Evolutionary conservation across 2,888 invertebrate species (phyloP).

Genomic region (Drosophila yooni): DNA sequence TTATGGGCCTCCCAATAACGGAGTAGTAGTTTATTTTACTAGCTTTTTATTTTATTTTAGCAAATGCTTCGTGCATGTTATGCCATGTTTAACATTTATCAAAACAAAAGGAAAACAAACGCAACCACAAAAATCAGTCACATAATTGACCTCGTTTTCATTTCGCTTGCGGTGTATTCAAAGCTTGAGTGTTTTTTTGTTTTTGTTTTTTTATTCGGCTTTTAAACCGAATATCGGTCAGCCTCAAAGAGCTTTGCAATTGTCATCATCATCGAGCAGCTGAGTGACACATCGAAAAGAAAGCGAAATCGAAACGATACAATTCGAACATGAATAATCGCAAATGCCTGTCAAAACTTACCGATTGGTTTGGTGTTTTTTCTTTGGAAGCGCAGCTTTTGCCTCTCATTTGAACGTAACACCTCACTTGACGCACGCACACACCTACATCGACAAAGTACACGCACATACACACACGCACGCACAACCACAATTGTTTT

Average conservation of each 20-base stretch:
- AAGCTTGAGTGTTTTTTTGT: slow-evolving; percentile 34
- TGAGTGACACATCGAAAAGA: slow-evolving; percentile 64
- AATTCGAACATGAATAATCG: slow-evolving; percentile 55
- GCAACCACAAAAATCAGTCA: slow-evolving; percentile 46
- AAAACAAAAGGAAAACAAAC: slow-evolving; percentile 38
- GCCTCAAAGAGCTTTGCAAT: slow-evolving; percentile 47
- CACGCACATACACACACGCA: slow-evolving; percentile 5
- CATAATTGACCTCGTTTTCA: slow-evolving; percentile 70
- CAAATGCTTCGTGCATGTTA: slow-evolving; percentile 41
- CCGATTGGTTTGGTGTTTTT: slow-evolving; percentile 13
- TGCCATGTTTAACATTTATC: slow-evolving; percentile 45
- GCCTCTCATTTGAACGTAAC: slow-evolving; percentile 40
- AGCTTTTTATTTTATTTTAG: slow-evolving; percentile 3
- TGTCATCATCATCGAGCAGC: slow-evolving; percentile 61
- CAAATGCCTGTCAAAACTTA: slow-evolving; percentile 21
- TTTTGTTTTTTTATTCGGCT: slow-evolving; percentile 6
- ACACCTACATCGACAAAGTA: not conserved
- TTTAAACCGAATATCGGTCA: slow-evolving; percentile 56
- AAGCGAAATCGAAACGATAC: slow-evolving; percentile 51
- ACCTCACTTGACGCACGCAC: not conserved
- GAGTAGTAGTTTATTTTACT: slow-evolving; percentile 2
- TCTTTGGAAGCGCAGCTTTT: slow-evolving; percentile 24
- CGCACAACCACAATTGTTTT: not conserved
- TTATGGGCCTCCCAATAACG: slow-evolving; percentile 8
- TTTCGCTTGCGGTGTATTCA: slow-evolving; percentile 37